These are phyloP conservation scores for Siniperca chuatsi DNA, from an alignment of 2,113 vertebrate genomes.

Conservation along the genomic window DNA sequence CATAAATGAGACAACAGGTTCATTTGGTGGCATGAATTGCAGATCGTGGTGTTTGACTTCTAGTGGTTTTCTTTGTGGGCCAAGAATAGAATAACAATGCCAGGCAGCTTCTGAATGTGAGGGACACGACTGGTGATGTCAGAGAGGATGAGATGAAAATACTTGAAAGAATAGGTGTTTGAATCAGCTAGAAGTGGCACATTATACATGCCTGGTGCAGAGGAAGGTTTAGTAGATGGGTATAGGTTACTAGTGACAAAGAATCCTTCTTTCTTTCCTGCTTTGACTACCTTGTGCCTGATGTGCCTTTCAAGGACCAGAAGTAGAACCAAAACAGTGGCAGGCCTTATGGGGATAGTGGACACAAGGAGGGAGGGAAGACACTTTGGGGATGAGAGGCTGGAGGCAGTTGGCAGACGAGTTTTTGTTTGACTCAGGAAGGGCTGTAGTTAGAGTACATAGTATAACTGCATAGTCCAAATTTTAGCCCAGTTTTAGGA, in stretches of 20 bases:
- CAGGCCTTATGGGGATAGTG: slow-evolving; percentile 38
- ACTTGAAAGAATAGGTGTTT: slow-evolving; percentile 8
- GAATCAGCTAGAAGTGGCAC: not conserved
- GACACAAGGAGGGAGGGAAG: slow-evolving; percentile 37
- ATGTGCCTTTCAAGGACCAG: not conserved
- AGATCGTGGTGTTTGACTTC: slow-evolving; percentile 11
- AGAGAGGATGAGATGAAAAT: slow-evolving; percentile 17
- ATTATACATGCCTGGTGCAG: slow-evolving; percentile 1
- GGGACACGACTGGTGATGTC: slow-evolving; percentile 10
- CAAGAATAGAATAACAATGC: slow-evolving; percentile 32
- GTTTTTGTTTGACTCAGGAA: too few relatives aligned
- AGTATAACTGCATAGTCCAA: too few relatives aligned
- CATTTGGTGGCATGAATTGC: not conserved
- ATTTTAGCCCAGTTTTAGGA: too few relatives aligned
- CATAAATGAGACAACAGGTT: not conserved
- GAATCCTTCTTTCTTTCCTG: slow-evolving; percentile 14
- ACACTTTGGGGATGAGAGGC: slow-evolving; percentile 25
- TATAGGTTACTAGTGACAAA: slow-evolving; percentile 2
- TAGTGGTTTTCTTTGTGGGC: slow-evolving; percentile 25
- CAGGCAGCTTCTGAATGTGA: slow-evolving; percentile 26
- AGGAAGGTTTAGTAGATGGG: not conserved
- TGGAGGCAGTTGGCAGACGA: not conserved
- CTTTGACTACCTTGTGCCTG: slow-evolving; percentile 51
- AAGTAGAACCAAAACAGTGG: slow-evolving; percentile 54
- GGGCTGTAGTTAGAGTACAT: too few relatives aligned